Conservation (phyloP, 2,113 vertebrate species). For the Camelus bactrianus region DNA sequence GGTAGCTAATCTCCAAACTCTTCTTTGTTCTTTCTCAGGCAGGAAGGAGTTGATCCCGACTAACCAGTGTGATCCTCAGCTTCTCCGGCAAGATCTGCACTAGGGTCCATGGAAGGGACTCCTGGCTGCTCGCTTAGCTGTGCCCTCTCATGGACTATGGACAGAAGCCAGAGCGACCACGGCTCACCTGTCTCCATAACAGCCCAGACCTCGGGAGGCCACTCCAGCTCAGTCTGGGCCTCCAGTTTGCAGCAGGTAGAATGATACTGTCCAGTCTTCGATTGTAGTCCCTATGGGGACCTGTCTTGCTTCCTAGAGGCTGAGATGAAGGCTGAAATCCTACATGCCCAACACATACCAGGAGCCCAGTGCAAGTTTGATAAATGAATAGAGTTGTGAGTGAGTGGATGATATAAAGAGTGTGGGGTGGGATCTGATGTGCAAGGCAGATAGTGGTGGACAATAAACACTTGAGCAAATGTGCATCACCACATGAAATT, state of each 20-base stretch:
- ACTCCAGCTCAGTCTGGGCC: background rate
- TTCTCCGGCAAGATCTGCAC: background rate
- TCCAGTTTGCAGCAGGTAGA: background rate
- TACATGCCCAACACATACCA: background rate
- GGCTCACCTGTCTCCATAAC: background rate
- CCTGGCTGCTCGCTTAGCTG: background rate
- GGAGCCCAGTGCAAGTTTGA: background rate
- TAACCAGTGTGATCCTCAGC: too few relatives aligned
- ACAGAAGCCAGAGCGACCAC: background rate
- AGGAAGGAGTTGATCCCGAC: background rate
- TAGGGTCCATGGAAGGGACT: background rate
- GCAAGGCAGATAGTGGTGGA: background rate
- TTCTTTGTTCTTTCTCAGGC: background rate
- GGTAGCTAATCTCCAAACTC: background rate
- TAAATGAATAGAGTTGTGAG: background rate
- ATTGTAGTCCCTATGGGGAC: background rate
- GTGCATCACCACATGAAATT: background rate
- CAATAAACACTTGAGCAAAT: background rate
- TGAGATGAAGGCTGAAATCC: background rate
- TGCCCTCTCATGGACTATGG: background rate
- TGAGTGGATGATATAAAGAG: accelerated
- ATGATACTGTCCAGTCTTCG: background rate
- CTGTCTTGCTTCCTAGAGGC: background rate
- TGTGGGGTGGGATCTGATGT: too few relatives aligned
- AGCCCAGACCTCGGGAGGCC: background rate